These are phyloP conservation scores for Procambarus clarkii DNA, from an alignment of 1,140 invertebrate genomes.

Conservation along the genomic window DNA sequence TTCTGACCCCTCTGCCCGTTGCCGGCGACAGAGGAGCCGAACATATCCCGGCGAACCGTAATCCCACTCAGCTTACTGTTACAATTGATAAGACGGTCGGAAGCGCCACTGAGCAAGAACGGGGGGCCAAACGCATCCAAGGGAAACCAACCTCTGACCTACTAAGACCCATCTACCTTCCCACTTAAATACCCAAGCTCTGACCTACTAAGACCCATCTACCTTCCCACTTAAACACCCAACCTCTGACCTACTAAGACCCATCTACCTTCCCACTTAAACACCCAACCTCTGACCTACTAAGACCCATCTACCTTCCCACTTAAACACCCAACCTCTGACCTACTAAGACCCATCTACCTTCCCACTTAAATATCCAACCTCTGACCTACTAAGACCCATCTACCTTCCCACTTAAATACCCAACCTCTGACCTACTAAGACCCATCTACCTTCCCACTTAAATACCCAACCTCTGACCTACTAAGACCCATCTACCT, in stretches of 20 bases:
- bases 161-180: too few relatives aligned
- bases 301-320: too few relatives aligned
- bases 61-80: not conserved
- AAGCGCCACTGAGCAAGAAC: not conserved
- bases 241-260: not conserved
- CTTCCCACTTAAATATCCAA: too few relatives aligned
- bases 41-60: not conserved
- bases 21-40: not conserved
- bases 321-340: not conserved
- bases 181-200: too few relatives aligned
- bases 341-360: not conserved
- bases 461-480: not conserved
- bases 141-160: not conserved
- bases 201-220: not conserved
- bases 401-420: too few relatives aligned
- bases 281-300: not conserved
- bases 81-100: not conserved
- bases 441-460: too few relatives aligned
- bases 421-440: not conserved
- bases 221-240: too few relatives aligned
- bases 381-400: not conserved
- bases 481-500: too few relatives aligned
- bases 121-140: not conserved
- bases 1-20: not conserved
- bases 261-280: too few relatives aligned